Base-by-base conservation (phyloP, 1,140 invertebrate genomes). In the Drosophila albomicans region DNA sequence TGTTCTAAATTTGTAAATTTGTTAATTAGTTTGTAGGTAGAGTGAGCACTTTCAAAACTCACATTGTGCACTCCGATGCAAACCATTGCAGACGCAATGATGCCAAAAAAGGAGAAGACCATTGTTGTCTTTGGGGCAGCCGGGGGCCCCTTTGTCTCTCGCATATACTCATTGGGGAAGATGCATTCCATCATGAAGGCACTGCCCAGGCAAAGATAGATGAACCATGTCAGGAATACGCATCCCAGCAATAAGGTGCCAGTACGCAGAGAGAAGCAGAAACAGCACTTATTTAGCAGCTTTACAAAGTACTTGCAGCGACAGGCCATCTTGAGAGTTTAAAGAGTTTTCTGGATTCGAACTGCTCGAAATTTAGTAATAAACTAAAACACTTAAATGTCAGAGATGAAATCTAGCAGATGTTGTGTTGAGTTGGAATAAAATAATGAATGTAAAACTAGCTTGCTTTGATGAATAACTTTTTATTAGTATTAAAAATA, bases 121-220 rank as follows among this genome's bases (percentile, higher is more conserved):
- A 90, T 81, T 13, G 86, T 90, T 7, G 78, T 79, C 49, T 89
- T 89, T 1, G 88, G 72, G n/a, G 86, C 86, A 3, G 75, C 54
- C 7, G 75, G 71, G 5, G 43, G 30, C 1, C 49, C 38, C 2
- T 1, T 0, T 5, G 1, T 0, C 7, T 25, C 5, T 0, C 15
- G 30, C 10, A 72, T 41, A 51, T 90, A 90, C 45, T 89, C 85
- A 10, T 79, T 63, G n/a, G 85, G 78, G 16, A 81, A 86, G 46
- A 89, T 85, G 78, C 56, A 62, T 43, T 81, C 81, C 86, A 89
- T 89, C 68, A 90, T 85, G 32, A 90, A 90, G 38, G 46, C 81
- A 0, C 78, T 76, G 52, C 81, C 85, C 4, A 72, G 7, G n/a
- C 75, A 81, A 5, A 89, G 15, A 15, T 88, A 88, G 5, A 69